Base-by-base conservation (phyloP, 2,113 vertebrate genomes). In the Dromiciops gliroides region DNA sequence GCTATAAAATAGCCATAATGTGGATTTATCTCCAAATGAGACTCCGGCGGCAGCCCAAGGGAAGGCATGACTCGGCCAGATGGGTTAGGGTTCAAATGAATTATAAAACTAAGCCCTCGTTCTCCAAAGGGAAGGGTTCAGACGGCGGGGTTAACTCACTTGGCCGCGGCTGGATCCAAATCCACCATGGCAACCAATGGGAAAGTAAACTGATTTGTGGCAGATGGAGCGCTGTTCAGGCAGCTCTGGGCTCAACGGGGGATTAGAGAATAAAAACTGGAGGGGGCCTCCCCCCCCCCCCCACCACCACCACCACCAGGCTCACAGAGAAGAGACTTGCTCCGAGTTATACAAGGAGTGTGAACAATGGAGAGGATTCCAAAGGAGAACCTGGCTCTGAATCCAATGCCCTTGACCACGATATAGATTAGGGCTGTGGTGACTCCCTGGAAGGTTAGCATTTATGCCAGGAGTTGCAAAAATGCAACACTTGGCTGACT, bases 161-260 rank as follows among this genome's bases (percentile, higher is more conserved):
- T 94, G 90, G 67, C 60, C 31, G 93, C 95, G 37, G 91, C 56
- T 92, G 89, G 96, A 97, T 97, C 96, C 92, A 97, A 96, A 96
- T 93, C 93, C 26, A 89, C 95, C 93, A 22, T 92, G 94, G 92
- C 95, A 90, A 96, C 97, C 92, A 97, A 94, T 90, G 51, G 96
- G 89, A 95, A 95, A 93, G 92, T 93, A 95, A 96, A 96, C 95
- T 95, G 94, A 96, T 95, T 95, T 90, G 51, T 91, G 31, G 93
- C 90, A 51, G 53, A 50, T 91, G 60, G 60, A 83, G 67, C 19
- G 44, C 67, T 44, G 67, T 44, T 6, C 31, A 1, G 37, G 12
- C 16, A 3, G 31, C 56, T 67, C 31, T 12, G 31, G 24, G 60
- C 9, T 37, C 28, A 10, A 37, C 31, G 4, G 4, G 31, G 31